A percentile compares a stretch with the other conserved stretches of the same genome.
These are phyloP conservation scores for Rhabdornis inornatus DNA, from an alignment of 2,113 vertebrate genomes.

Conservation along the genomic window DNA sequence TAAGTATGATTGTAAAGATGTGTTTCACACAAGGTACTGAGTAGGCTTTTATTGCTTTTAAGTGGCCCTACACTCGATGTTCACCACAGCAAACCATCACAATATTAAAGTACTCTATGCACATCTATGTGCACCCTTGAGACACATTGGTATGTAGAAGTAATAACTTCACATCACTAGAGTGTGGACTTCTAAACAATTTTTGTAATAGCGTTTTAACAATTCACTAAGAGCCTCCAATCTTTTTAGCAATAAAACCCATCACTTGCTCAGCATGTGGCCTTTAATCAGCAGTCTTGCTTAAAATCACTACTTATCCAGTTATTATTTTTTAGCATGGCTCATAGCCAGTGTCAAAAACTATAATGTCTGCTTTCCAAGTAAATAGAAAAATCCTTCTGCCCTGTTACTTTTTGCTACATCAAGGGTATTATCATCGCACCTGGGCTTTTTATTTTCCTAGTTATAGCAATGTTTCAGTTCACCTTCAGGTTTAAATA, in stretches of 20 bases:
- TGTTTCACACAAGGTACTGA: neutral
- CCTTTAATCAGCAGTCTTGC: conserved; percentile 20
- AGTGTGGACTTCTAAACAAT: neutral
- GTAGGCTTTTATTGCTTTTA: neutral
- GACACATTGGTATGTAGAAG: neutral
- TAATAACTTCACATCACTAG: neutral
- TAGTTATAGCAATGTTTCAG: neutral
- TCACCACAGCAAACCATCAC: neutral
- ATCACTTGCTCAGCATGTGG: conserved; percentile 27
- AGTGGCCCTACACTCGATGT: neutral
- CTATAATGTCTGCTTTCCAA: neutral
- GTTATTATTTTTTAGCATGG: neutral
- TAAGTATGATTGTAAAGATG: neutral
- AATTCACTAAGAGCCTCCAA: conserved; percentile 9
- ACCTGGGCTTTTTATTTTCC: neutral
- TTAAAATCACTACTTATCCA: conserved; percentile 16
- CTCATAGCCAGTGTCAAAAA: conserved; percentile 4
- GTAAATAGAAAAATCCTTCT: conserved; percentile 11
- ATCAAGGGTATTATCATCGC: neutral
- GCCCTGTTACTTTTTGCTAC: neutral
- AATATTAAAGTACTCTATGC: neutral
- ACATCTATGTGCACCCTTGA: neutral
- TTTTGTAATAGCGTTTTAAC: neutral
- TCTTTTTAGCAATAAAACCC: conserved; percentile 24
- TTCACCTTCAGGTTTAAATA: neutral